Percentiles rank a stretch among this genome's conserved stretches.
Evolutionary conservation across 2,113 vertebrate genomes (phyloP).

Genomic region (Salvelinus alpinus): DNA sequence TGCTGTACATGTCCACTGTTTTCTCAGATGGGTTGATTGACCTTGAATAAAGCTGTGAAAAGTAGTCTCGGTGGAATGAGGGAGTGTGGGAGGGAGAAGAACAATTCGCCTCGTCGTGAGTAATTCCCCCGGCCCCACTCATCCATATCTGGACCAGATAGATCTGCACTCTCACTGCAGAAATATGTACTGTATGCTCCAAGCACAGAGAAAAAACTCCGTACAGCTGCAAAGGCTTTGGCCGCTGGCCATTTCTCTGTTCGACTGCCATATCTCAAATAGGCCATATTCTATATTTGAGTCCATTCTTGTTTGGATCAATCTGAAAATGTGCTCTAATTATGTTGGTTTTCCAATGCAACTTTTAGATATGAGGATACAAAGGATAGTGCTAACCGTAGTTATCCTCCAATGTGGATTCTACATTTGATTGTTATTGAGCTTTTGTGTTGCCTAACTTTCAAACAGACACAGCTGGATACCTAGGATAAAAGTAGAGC

Average conservation of each 20-base stretch:
- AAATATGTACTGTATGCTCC: slow-evolving; percentile 27
- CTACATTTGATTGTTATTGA: too few relatives aligned
- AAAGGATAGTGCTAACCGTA: too few relatives aligned
- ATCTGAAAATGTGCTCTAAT: neutral
- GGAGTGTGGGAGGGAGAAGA: slow-evolving; percentile 11
- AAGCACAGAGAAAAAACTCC: neutral
- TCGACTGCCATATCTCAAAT: slow-evolving; percentile 27
- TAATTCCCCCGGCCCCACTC: slow-evolving; percentile 51
- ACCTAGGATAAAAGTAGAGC: too few relatives aligned
- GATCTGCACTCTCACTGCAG: slow-evolving; percentile 47
- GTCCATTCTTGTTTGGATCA: slow-evolving; percentile 15
- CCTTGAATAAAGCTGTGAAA: slow-evolving; percentile 58
- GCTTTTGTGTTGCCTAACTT: too few relatives aligned
- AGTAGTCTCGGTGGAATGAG: slow-evolving; percentile 34
- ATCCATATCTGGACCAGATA: slow-evolving; percentile 48
- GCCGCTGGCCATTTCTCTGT: slow-evolving; percentile 10
- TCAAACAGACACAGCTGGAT: too few relatives aligned
- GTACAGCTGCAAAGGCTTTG: slow-evolving; percentile 7
- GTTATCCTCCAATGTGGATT: too few relatives aligned
- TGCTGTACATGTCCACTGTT: slow-evolving; percentile 29
- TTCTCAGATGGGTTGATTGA: slow-evolving; percentile 52
- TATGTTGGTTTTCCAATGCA: too few relatives aligned
- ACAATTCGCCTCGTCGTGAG: neutral
- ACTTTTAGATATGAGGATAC: too few relatives aligned
- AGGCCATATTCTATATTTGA: slow-evolving; percentile 19